Percentiles rank a stretch among this genome's conserved stretches.
These are phyloP conservation scores for Epinotia demarniana DNA, from an alignment of 2,888 invertebrate species.

Conservation along the genomic window DNA sequence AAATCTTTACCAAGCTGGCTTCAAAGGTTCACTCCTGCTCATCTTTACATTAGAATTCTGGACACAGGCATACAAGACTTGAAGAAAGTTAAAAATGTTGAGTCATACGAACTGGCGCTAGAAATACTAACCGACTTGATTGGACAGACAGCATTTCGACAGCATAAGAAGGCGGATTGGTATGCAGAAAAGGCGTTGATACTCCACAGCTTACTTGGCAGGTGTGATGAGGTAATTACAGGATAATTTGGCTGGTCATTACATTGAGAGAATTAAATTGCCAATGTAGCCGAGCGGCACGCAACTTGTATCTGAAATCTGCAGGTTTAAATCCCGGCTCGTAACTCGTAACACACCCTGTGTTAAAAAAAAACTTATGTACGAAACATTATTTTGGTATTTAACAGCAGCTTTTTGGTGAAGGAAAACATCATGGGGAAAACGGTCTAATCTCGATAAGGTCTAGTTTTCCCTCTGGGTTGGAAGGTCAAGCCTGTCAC, in stretches of 20 bases:
- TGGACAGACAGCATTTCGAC: conserved; percentile 74
- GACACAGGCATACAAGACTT: conserved; percentile 69
- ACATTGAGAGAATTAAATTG: no score
- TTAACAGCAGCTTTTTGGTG: no score
- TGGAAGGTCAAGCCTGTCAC: no score
- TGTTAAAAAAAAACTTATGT: no score
- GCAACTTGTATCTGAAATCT: no score
- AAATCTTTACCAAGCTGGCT: conserved; percentile 79
- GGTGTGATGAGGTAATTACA: conserved; percentile 61
- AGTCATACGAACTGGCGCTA: conserved; percentile 71
- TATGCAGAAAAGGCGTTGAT: conserved; percentile 87
- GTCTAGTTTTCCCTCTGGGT: no score
- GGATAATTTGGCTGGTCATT: background rate
- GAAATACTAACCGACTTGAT: conserved; percentile 81
- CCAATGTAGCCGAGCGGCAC: no score
- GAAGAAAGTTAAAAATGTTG: conserved; percentile 61
- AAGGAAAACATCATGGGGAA: no score
- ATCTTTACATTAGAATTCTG: conserved; percentile 71
- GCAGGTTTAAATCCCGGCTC: no score
- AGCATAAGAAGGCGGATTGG: conserved; percentile 80
- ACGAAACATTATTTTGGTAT: no score
- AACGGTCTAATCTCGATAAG: no score
- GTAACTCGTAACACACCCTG: no score
- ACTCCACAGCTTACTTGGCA: conserved; percentile 71
- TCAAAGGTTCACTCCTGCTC: conserved; percentile 84